Evolutionary conservation across 2,797 vertebrate species (phyloP).

Genomic region (Pangasius krempfi): DNA sequence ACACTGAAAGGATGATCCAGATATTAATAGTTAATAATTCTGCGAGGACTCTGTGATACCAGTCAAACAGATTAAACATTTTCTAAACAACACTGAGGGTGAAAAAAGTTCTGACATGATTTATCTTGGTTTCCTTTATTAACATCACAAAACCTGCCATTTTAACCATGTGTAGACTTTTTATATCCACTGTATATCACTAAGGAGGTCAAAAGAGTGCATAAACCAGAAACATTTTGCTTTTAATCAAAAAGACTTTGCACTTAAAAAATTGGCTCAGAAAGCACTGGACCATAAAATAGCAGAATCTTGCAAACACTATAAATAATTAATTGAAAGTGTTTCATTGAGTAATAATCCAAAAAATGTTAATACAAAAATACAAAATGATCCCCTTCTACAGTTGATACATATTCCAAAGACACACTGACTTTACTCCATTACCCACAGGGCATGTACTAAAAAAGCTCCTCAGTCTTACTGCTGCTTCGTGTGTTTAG

Average conservation of each 20-base stretch:
- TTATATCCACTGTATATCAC: neutral
- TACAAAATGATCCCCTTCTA: neutral
- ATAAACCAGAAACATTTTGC: neutral
- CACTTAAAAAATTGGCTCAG: neutral
- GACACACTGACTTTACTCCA: constrained; percentile 19
- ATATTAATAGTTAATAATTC: neutral
- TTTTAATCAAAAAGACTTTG: neutral
- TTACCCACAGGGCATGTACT: constrained; percentile 24
- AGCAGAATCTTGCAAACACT: neutral
- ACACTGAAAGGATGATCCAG: neutral
- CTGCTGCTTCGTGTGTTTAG: neutral
- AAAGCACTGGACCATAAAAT: neutral
- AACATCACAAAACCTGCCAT: no score
- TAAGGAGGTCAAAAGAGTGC: neutral
- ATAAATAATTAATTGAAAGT: neutral
- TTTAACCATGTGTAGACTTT: no score
- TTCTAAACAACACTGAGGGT: neutral
- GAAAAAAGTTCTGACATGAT: no score
- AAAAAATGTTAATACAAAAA: neutral
- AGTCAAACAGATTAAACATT: neutral
- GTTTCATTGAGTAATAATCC: neutral
- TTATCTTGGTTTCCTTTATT: no score
- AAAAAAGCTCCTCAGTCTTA: constrained; percentile 14
- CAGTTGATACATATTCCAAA: constrained; percentile 6
- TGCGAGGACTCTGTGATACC: neutral